Evolutionary conservation across 1,140 invertebrate species (phyloP), one percentile per base, ranked within the genome.

Genomic region (Drosophila varians): DNA sequence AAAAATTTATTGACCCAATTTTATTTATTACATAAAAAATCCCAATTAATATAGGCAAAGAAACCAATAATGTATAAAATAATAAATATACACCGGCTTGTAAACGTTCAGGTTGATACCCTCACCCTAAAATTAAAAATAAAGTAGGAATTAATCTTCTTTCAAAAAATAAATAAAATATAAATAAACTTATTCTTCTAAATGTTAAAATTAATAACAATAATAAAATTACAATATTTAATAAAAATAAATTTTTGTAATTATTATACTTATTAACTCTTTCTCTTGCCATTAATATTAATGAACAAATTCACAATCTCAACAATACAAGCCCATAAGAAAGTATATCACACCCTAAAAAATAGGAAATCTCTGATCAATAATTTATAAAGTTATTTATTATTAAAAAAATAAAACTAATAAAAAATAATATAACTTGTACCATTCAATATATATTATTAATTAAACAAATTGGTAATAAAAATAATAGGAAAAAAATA

Each of bases 41-140:
- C 38, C 77, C 74, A 74, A 93, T 66, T 91, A 94, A 92, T 91
- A 94, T 91, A 66, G 93, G 93, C 74, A 94, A 92, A 80, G 93
- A 94, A 77, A 91, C 92, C 83, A 93, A 91, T 89, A 94, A 91
- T 71, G 93, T 94, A 92, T 94, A 94, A 92, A 94, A 93, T 80
- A 94, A 91, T 88, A 94, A 90, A 93, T 94, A 94, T 76, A 93
- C 61, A 3, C 92, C 92, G 21, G 94, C 94, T 76, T 93, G 91
- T 60, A 94, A 61, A 23, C 93, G 93, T 74, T 94, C 94, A 76
- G 92, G 92, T 75, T 94, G 93, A 91, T 92, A 92, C 0, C 94
- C 94, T 53, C 93, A 94, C 0, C 93, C 93, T 76, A 94, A 91
- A 28, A 28, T 28, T 28, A 28, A 28, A 28, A 28, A 28, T 9